These are phyloP conservation scores for Nemopilema nomurai DNA, from an alignment of 30 jellyfish, hydroid and myxozoan species.

Conservation along the genomic window DNA sequence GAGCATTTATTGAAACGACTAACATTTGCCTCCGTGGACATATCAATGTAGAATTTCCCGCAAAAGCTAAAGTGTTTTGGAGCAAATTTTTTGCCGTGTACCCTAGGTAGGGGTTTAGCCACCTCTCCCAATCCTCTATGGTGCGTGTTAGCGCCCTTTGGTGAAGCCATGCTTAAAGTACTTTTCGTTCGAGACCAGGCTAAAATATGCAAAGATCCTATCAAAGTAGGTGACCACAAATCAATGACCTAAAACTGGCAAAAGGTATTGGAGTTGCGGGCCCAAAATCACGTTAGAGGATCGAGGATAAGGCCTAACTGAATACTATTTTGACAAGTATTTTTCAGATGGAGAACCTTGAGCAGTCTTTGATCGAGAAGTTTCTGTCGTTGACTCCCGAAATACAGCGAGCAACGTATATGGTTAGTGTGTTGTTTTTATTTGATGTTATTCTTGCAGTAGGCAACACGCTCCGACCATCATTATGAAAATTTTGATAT, in stretches of 20 bases:
- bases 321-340: neutral
- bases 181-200: too few relatives aligned
- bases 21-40: neutral
- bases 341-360: conserved; percentile 64
- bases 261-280: too few relatives aligned
- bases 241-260: too few relatives aligned
- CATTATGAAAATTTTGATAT: too few relatives aligned
- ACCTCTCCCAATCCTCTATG: too few relatives aligned
- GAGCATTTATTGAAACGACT: neutral
- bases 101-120: neutral
- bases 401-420: conserved; percentile 88
- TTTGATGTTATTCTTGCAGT: too few relatives aligned
- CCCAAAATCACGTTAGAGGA: too few relatives aligned
- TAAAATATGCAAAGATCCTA: too few relatives aligned
- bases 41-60: neutral
- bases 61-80: neutral
- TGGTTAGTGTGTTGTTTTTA: conserved; percentile 42
- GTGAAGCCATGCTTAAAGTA: too few relatives aligned
- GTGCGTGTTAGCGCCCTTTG: too few relatives aligned
- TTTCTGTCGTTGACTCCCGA: conserved; percentile 70
- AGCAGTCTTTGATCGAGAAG: conserved; percentile 67
- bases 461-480: too few relatives aligned
- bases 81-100: neutral
- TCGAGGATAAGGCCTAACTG: neutral
- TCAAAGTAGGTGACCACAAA: too few relatives aligned